Evolutionary conservation across 2,797 vertebrate genomes (phyloP).

Genomic region (Danio aesculapii): DNA sequence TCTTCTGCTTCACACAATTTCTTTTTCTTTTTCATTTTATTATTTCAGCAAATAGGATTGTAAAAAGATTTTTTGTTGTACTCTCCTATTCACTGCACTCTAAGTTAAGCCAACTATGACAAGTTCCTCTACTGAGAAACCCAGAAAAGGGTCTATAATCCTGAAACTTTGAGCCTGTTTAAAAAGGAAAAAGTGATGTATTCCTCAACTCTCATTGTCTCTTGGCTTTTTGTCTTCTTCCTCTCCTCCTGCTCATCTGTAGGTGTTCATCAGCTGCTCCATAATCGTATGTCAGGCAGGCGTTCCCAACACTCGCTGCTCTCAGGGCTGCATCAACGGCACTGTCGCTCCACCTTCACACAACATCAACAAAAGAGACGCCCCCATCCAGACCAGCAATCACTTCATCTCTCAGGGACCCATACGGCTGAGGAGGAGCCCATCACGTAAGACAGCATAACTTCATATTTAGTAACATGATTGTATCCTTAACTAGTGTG

Average conservation of each 20-base stretch:
- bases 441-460: constrained; percentile 7
- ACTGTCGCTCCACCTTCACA: background rate
- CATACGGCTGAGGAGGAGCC: constrained; percentile 51
- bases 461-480: background rate
- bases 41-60: no score
- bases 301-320: constrained; percentile 66
- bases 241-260: background rate
- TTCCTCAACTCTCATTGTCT: background rate
- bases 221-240: background rate
- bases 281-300: constrained; percentile 73
- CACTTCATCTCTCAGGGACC: constrained; percentile 80
- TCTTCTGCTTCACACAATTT: no score
- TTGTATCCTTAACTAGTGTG: background rate
- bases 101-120: no score
- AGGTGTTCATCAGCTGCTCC: constrained; percentile 80
- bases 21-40: no score
- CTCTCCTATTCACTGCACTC: no score
- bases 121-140: no score
- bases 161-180: no score
- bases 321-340: constrained; percentile 66
- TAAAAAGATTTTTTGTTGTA: no score
- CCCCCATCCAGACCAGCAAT: constrained; percentile 51
- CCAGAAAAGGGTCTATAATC: background rate
- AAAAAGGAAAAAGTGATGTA: background rate
- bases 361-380: constrained; percentile 62